Evolutionary conservation across 64 coral and sea anemone species (phyloP).

Genomic region (Montipora sp.): DNA sequence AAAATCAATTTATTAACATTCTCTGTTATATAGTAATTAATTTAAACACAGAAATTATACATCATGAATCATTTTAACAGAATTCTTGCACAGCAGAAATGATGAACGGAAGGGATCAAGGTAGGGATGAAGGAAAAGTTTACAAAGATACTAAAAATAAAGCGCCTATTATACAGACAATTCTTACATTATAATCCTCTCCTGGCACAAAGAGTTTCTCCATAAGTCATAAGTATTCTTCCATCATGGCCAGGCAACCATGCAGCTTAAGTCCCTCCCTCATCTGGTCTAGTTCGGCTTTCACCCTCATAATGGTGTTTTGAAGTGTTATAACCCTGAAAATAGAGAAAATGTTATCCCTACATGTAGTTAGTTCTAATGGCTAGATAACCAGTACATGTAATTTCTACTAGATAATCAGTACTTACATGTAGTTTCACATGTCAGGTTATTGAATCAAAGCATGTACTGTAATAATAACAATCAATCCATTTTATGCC

Average conservation of each 20-base stretch:
- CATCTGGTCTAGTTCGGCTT: constrained; percentile 30
- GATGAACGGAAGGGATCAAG: neutral
- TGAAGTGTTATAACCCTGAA: too few species aligned
- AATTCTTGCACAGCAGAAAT: constrained; percentile 3
- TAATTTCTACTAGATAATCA: constrained; percentile 34
- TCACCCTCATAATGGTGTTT: constrained; percentile 34
- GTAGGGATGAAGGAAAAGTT: constrained; percentile 1
- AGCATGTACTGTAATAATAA: neutral
- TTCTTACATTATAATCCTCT: constrained; percentile 59
- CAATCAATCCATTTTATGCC: constrained; percentile 6
- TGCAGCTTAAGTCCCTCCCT: constrained; percentile 49
- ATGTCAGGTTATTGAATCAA: neutral
- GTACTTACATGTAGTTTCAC: constrained; percentile 21
- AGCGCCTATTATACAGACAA: constrained; percentile 32
- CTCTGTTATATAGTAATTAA: neutral
- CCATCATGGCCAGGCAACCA: constrained; percentile 37
- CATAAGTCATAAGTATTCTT: constrained; percentile 46
- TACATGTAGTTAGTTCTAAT: constrained; percentile 21
- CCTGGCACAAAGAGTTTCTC: constrained; percentile 56
- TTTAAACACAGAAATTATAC: neutral
- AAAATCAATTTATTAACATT: neutral
- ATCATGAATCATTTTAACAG: neutral
- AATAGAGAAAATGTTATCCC: constrained; percentile 16
- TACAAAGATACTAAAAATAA: neutral
- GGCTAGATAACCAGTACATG: constrained; percentile 1